Evolutionary conservation across 2,113 vertebrate species (phyloP), one percentile per base, ranked within the genome.

Genomic region (Calidris pugnax): DNA sequence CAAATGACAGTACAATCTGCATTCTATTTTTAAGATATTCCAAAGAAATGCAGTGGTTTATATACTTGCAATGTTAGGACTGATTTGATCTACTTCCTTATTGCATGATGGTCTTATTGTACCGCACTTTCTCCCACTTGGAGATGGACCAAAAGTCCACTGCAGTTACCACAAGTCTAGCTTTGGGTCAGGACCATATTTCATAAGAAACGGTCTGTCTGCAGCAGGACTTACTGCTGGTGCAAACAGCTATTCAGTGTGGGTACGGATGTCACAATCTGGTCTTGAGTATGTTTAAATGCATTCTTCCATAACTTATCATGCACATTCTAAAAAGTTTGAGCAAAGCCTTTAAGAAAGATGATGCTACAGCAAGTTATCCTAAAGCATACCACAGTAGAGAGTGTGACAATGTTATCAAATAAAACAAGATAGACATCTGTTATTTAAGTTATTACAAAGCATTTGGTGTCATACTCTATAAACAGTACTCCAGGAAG

Each of bases 401-500:
- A 83, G 17, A 85, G 12, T 39, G 37, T 37, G 63, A 45, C 86
- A 94, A 80, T 85, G 60, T 93, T 91, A 93, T 92, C 83, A 95
- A 90, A 86, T 87, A 94, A 76, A 97, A 96, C 68, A 79, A 95
- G 28, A 75, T 56, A 87, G 63, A 35, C 90, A 93, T 96, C 94
- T 96, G 74, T 90, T 96, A 91, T 85, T 95, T 85, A 89, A 88
- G 79, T 93, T 81, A 74, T 84, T 91, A 91, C 86, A 90, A 96
- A 96, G 76, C 88, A 93, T 68, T 89, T 81, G 72, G 57, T 88
- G 7, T 62, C 89, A 87, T 90, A 92, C 48, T 89, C 86, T 69
- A 97, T 94, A 96, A 97, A 97, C 91, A 93, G 73, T 68, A 68
- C 51, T 81, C 69, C 91, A 82, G 62, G 91, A 96, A 93, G 76